A percentile compares a stretch with the other conserved stretches of the same genome.
These are phyloP conservation scores for Monochamus saltuarius DNA, from an alignment of 1,140 invertebrate genomes.

Conservation along the genomic window DNA sequence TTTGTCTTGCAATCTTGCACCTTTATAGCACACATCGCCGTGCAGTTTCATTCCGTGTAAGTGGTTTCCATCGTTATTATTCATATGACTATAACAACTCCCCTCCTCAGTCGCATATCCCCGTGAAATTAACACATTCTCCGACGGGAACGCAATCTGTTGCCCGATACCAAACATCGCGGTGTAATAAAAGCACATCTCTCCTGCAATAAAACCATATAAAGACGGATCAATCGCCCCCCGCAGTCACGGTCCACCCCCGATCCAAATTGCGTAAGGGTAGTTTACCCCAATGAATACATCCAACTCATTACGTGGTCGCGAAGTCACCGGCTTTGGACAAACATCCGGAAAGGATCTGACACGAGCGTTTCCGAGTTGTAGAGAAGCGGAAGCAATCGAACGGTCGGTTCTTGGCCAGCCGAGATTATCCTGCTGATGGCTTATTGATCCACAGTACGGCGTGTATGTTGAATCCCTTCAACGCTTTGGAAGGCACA, in stretches of 20 bases:
- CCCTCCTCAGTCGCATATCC: too few relatives aligned
- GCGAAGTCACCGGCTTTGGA: conserved; percentile 38
- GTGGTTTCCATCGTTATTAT: too few relatives aligned
- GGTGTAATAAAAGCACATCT: conserved; percentile 44
- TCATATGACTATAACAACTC: too few relatives aligned
- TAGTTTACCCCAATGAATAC: conserved; percentile 42
- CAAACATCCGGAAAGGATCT: conserved; percentile 7
- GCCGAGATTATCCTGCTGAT: background rate
- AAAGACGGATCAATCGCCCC: conserved; percentile 41
- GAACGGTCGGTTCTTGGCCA: background rate
- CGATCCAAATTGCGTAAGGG: conserved; percentile 34
- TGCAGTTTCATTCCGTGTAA: too few relatives aligned
- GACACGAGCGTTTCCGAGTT: background rate
- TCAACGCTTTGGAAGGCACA: too few relatives aligned
- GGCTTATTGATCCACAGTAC: conserved; percentile 13
- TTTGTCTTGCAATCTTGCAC: too few relatives aligned
- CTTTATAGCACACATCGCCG: too few relatives aligned
- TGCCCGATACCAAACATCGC: conserved; percentile 20
- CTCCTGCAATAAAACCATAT: conserved; percentile 44
- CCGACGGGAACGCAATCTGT: conserved; percentile 21
- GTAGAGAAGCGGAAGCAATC: background rate
- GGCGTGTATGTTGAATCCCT: too few relatives aligned
- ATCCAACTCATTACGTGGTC: conserved; percentile 43
- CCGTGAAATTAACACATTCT: too few relatives aligned
- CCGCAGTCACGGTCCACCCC: conserved; percentile 27